A percentile compares a stretch with the other conserved stretches of the same genome.
These are phyloP conservation scores for Pelecanoides urinatrix DNA, from an alignment of 2,113 vertebrate species.

Conservation along the genomic window DNA sequence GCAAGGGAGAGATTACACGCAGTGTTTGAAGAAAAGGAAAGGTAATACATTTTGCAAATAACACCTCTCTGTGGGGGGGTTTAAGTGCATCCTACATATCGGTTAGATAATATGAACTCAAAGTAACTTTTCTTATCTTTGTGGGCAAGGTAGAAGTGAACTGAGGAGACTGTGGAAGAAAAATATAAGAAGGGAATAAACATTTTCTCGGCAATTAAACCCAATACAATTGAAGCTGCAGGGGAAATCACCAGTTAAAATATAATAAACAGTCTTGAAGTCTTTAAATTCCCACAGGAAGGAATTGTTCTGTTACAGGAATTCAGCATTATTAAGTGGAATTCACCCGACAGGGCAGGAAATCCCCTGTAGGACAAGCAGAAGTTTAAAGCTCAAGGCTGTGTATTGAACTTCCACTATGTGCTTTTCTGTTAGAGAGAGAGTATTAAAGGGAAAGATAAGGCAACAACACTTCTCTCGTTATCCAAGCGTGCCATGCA, in stretches of 20 bases:
- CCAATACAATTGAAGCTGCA: conserved; percentile 9
- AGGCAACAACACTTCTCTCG: neutral
- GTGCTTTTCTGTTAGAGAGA: conserved; percentile 12
- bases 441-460: conserved; percentile 18
- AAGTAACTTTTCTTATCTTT: conserved; percentile 50
- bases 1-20: conserved; percentile 49
- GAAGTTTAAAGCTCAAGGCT: conserved; percentile 61
- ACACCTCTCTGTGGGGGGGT: conserved; percentile 59
- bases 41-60: conserved; percentile 69
- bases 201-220: conserved; percentile 51
- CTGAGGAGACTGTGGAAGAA: neutral
- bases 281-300: conserved; percentile 57
- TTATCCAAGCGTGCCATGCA: neutral
- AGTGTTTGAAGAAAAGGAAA: conserved; percentile 64
- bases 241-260: conserved; percentile 53
- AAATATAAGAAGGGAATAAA: conserved; percentile 38
- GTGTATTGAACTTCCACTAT: conserved; percentile 3
- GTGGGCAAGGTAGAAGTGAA: neutral
- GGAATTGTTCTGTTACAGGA: conserved; percentile 54
- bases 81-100: conserved; percentile 54
- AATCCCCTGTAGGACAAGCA: conserved; percentile 62
- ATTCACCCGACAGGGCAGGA: conserved; percentile 59
- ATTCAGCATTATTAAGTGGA: conserved; percentile 60
- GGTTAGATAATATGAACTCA: conserved; percentile 19
- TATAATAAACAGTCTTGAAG: conserved; percentile 53